Evolutionary conservation across 2,888 invertebrate genomes (phyloP).

Genomic region (Artemia sp.): DNA sequence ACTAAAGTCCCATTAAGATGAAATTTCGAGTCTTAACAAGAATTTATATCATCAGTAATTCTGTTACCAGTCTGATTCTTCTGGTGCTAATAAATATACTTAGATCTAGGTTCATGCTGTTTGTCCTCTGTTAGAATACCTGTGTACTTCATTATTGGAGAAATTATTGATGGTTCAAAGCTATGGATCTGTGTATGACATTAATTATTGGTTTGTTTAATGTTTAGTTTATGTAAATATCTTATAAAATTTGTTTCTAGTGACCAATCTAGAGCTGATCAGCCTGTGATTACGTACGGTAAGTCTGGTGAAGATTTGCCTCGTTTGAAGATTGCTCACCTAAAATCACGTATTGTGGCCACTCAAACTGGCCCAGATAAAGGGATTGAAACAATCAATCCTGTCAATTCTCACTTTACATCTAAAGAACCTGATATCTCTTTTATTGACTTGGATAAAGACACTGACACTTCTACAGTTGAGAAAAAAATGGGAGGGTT

Average conservation of each 20-base stretch:
- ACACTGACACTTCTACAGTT: conserved; percentile 25
- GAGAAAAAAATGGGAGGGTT: neutral
- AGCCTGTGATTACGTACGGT: conserved; percentile 48
- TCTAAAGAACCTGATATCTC: conserved; percentile 50
- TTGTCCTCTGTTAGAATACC: too few species aligned
- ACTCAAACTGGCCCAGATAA: conserved; percentile 65
- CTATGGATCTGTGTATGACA: too few species aligned
- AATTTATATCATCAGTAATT: too few species aligned
- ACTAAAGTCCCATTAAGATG: too few species aligned
- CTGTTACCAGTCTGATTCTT: too few species aligned
- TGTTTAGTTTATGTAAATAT: too few species aligned
- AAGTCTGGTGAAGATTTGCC: conserved; percentile 55
- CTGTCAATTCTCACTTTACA: conserved; percentile 42
- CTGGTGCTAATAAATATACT: too few species aligned
- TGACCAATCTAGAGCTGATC: conserved; percentile 30
- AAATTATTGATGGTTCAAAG: too few species aligned
- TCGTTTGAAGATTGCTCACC: conserved; percentile 35
- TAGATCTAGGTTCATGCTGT: too few species aligned
- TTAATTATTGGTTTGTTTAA: too few species aligned
- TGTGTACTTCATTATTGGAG: too few species aligned
- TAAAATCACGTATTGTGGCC: conserved; percentile 41
- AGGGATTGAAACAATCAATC: conserved; percentile 54
- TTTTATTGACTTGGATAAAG: conserved; percentile 46
- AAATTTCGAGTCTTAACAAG: too few species aligned
- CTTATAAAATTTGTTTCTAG: neutral